Conservation (phyloP, 1,140 invertebrate genomes). For the Zaprionus camerounensis region DNA sequence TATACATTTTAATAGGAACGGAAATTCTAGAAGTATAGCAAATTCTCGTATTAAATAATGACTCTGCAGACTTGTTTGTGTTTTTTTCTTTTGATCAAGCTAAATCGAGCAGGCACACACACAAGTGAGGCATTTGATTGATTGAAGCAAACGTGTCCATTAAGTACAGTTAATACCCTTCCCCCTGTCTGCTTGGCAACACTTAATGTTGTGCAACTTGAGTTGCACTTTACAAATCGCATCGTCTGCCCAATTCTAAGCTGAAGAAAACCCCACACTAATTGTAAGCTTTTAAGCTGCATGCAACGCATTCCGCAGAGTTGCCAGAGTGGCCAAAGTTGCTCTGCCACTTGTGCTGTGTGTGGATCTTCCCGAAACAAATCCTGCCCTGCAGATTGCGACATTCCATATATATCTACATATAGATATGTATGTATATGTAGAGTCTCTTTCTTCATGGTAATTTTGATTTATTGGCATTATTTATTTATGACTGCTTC, state of each 20-base stretch:
- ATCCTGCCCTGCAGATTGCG: slow-evolving; percentile 50
- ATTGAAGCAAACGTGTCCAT: background rate
- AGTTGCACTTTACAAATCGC: slow-evolving; percentile 28
- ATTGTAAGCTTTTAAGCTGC: slow-evolving; percentile 54
- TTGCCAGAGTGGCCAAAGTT: background rate
- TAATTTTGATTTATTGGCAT: slow-evolving; percentile 72
- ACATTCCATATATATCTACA: slow-evolving; percentile 14
- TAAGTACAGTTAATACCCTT: slow-evolving; percentile 5
- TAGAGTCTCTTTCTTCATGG: slow-evolving; percentile 28
- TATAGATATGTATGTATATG: background rate
- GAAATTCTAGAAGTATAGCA: background rate
- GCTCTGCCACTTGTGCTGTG: slow-evolving; percentile 3
- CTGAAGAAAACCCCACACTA: slow-evolving; percentile 22
- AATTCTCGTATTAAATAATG: background rate
- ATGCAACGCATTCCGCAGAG: slow-evolving; percentile 8
- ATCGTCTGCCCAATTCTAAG: slow-evolving; percentile 29
- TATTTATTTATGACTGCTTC: slow-evolving; percentile 52
- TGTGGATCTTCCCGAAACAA: background rate
- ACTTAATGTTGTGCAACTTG: background rate
- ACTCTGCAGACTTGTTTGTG: background rate
- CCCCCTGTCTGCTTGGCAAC: background rate
- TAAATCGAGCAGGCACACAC: background rate
- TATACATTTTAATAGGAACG: background rate
- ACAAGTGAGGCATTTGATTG: background rate
- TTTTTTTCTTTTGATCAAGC: background rate